These are phyloP conservation scores for Rutilus rutilus DNA, from an alignment of 2,113 vertebrate genomes.

Conservation along the genomic window DNA sequence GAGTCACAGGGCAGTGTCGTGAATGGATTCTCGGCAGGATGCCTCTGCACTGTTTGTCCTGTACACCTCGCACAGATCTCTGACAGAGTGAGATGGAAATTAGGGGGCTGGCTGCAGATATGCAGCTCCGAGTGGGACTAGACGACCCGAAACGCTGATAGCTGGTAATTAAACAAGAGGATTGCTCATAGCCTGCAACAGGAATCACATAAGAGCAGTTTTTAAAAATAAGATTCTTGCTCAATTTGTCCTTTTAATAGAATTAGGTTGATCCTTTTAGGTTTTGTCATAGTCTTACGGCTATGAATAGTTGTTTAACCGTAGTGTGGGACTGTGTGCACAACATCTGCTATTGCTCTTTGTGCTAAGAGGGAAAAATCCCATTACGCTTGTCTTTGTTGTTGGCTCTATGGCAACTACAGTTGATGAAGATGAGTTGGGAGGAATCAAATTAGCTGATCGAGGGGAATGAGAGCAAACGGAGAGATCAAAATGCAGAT, in stretches of 20 bases:
- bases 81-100: constrained; percentile 50
- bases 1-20: neutral
- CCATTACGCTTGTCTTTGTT: constrained; percentile 39
- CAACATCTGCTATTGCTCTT: constrained; percentile 44
- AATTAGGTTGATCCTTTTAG: constrained; percentile 7
- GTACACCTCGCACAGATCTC: constrained; percentile 44
- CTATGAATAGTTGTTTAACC: constrained; percentile 19
- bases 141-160: constrained; percentile 39
- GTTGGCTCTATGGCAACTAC: constrained; percentile 49
- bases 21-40: constrained; percentile 49
- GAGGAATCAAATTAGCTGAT: constrained; percentile 34
- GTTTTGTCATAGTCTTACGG: neutral
- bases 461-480: constrained; percentile 39
- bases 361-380: constrained; percentile 30
- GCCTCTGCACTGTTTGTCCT: constrained; percentile 45
- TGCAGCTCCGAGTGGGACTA: constrained; percentile 27
- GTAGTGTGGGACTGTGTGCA: constrained; percentile 16
- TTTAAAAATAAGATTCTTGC: neutral
- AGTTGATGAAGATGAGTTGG: constrained; percentile 39
- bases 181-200: constrained; percentile 2
- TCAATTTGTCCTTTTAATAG: constrained; percentile 1
- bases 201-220: constrained; percentile 11
- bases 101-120: constrained; percentile 47
- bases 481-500: constrained; percentile 20
- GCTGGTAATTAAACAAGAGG: constrained; percentile 15